Evolutionary conservation across 1,140 invertebrate genomes (phyloP).

Genomic region (Acyrthosiphon pisum): DNA sequence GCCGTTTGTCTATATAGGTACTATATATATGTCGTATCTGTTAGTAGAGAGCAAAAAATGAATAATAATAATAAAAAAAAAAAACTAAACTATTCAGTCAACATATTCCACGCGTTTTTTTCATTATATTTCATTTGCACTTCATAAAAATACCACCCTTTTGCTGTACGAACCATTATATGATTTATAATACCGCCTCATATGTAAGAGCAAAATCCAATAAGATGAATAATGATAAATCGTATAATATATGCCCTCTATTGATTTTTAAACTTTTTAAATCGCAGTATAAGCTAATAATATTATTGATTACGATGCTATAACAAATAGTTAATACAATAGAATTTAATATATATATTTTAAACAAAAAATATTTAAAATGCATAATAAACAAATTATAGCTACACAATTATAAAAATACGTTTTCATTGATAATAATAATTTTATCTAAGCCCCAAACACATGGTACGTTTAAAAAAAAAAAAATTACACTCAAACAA

Average conservation of each 20-base stretch:
- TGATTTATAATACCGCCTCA: not conserved
- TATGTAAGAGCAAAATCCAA: not conserved
- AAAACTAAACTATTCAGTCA: not conserved
- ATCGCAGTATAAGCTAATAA: not conserved
- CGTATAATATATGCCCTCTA: not conserved
- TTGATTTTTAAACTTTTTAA: not conserved
- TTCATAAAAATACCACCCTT: not conserved
- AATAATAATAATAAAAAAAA: not conserved
- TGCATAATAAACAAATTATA: not conserved
- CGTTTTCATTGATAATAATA: not conserved
- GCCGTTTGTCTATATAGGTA: too few relatives aligned
- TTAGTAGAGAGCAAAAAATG: not conserved
- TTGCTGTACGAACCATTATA: not conserved
- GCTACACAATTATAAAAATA: not conserved
- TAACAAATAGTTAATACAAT: not conserved
- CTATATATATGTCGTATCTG: not conserved
- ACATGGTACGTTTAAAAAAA: not conserved
- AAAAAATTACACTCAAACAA: not conserved
- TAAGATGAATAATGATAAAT: not conserved
- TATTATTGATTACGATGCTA: not conserved
- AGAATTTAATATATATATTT: not conserved
- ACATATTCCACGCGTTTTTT: not conserved
- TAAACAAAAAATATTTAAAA: not conserved
- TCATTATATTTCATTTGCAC: not conserved
- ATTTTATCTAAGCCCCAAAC: not conserved